Evolutionary conservation across 2,888 invertebrate species (phyloP).

Genomic region (Slavum lentiscoides): DNA sequence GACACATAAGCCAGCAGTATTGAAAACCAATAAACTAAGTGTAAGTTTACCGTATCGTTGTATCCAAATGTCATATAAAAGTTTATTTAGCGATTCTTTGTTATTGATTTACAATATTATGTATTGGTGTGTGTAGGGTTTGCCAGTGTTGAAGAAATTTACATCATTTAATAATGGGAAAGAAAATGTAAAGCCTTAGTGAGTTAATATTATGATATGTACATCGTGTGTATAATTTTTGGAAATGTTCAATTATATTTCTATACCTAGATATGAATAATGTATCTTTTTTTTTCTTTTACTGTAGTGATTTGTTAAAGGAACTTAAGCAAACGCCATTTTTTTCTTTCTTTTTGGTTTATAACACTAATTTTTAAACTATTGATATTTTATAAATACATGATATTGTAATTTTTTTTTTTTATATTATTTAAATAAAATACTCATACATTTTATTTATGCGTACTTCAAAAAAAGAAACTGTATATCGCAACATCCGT

Average conservation of each 20-base stretch:
- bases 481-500: too few relatives aligned
- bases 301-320: too few relatives aligned
- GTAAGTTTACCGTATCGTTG: constrained; percentile 4
- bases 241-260: neutral
- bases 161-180: constrained; percentile 11
- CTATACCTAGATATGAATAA: too few relatives aligned
- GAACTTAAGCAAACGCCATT: too few relatives aligned
- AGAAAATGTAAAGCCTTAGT: constrained; percentile 27
- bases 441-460: neutral
- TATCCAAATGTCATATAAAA: neutral
- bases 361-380: neutral
- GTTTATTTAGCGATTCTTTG: neutral
- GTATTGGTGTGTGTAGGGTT: constrained; percentile 4
- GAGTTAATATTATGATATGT: neutral
- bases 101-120: neutral
- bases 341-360: too few relatives aligned
- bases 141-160: constrained; percentile 14
- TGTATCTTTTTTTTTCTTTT: too few relatives aligned
- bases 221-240: neutral
- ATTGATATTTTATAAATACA: too few relatives aligned
- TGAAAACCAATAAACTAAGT: constrained; percentile 13
- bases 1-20: neutral
- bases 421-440: constrained; percentile 5
- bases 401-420: neutral
- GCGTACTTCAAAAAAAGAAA: neutral